These are phyloP conservation scores for Ylistrum balloti DNA, from an alignment of 1,140 invertebrate genomes.

Conservation along the genomic window DNA sequence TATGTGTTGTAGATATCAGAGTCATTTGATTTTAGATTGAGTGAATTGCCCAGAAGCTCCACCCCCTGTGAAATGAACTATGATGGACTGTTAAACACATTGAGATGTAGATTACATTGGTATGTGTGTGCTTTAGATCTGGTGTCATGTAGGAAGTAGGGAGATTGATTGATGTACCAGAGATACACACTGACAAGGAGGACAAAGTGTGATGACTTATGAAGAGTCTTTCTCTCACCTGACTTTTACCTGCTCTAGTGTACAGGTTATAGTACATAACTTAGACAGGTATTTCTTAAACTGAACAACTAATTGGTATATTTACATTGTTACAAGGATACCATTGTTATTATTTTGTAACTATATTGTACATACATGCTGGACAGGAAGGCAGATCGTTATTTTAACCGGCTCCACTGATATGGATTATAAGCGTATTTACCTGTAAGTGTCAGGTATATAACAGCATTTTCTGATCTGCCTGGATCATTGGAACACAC, in stretches of 20 bases:
- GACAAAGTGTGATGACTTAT: neutral
- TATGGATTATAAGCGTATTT: neutral
- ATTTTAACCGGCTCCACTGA: neutral
- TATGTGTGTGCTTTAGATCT: neutral
- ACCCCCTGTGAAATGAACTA: neutral
- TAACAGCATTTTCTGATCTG: neutral
- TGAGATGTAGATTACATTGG: neutral
- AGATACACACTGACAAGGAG: neutral
- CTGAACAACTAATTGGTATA: neutral
- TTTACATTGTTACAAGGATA: conserved; percentile 26
- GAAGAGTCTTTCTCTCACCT: neutral
- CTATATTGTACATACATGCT: neutral
- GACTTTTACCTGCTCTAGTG: conserved; percentile 4
- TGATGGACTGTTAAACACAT: neutral
- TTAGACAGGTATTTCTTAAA: neutral
- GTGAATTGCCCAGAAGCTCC: neutral
- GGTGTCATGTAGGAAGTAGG: neutral
- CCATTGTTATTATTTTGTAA: neutral
- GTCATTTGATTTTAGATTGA: neutral
- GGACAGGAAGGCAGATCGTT: neutral
- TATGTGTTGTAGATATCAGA: neutral
- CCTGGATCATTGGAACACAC: neutral
- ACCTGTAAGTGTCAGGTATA: neutral
- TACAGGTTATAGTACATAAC: neutral
- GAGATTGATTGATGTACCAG: neutral